Base-by-base conservation (phyloP, 2,113 vertebrate species). In the Pitta sordida region DNA sequence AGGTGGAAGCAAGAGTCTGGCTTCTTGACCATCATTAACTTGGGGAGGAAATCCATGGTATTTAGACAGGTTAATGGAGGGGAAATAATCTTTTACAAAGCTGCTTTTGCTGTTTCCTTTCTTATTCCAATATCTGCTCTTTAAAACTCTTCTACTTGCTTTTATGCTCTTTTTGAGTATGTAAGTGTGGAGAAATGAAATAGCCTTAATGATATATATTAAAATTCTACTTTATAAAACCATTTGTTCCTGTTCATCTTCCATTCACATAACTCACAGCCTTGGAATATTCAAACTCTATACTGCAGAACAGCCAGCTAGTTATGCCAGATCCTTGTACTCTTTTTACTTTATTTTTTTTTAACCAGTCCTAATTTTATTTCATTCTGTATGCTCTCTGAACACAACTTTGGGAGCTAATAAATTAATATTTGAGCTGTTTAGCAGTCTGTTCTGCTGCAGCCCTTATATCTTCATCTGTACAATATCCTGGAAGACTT, bases 351-450 rank as follows among this genome's bases (percentile, higher is more conserved):
- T 41, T 60, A 23, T 39, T 34, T 46, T 63, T 36, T 59, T 60
- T 76, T 7, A 70, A 91, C 24, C 76, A 95, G 14, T 27, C 23
- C 44, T 95, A 86, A 70, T 95, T 96, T 95, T 69, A 60, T 90
- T 83, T 94, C 88, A 85, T 71, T 96, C 86, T 86, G 20, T 93
- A 88, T 62, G 43, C 78, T 95, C 71, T 95, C 75, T 56, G 93
- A 96, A 68, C 85, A 94, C 44, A 92, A 79, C 56, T 93, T 95
- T 71, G 36, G 86, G 93, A 96, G 85, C 74, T 86, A 95, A 96
- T 95, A 96, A 96, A 97, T 97, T 97, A 97, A 94, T 96, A 96
- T 95, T 94, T 91, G 90, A 92, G 77, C 91, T 95, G 56, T 88
- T 97, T 94, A 96, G 63, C 91, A 94, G 85, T 90, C 90, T 91